phyloP scores from a whole-genome alignment of 2,797 vertebrate genomes.

The Pagetopsis macropterus region DNA sequence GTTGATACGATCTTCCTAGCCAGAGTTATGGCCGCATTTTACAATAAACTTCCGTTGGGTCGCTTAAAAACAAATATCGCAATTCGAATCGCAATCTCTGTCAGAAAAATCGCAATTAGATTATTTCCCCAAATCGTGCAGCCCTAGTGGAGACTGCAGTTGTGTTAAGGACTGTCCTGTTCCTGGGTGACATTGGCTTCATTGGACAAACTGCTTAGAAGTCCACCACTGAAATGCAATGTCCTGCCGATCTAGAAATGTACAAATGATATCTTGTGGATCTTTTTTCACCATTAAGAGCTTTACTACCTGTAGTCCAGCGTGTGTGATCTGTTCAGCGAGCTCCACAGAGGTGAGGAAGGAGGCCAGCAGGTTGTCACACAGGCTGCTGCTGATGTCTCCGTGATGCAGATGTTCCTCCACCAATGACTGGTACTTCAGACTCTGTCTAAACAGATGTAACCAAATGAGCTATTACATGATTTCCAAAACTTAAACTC shows the following conservation, averaged over 20 bases:
- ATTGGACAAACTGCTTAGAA: too few relatives aligned
- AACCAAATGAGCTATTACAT: not conserved
- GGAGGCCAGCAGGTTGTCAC: conserved; percentile 87
- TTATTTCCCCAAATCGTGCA: too few relatives aligned
- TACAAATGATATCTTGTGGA: not conserved
- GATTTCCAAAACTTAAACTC: not conserved
- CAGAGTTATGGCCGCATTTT: too few relatives aligned
- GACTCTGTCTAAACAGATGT: conserved; percentile 85
- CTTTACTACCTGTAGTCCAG: conserved; percentile 82
- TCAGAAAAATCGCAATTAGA: too few relatives aligned
- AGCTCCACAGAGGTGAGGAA: conserved; percentile 89
- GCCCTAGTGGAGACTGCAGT: too few relatives aligned
- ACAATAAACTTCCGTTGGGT: too few relatives aligned
- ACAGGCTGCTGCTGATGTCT: conserved; percentile 86
- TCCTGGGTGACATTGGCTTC: too few relatives aligned
- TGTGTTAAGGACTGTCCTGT: not conserved
- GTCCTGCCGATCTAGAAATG: not conserved
- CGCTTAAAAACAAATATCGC: too few relatives aligned
- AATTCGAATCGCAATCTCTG: too few relatives aligned
- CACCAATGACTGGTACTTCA: conserved; percentile 90
- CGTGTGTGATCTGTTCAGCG: conserved; percentile 86
- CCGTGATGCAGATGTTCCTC: conserved; percentile 88
- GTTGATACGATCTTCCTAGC: too few relatives aligned
- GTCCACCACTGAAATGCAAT: not conserved
- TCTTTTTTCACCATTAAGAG: not conserved